Evolutionary conservation across 2,888 invertebrate species (phyloP).

Genomic region (Hybos culiciformis): DNA sequence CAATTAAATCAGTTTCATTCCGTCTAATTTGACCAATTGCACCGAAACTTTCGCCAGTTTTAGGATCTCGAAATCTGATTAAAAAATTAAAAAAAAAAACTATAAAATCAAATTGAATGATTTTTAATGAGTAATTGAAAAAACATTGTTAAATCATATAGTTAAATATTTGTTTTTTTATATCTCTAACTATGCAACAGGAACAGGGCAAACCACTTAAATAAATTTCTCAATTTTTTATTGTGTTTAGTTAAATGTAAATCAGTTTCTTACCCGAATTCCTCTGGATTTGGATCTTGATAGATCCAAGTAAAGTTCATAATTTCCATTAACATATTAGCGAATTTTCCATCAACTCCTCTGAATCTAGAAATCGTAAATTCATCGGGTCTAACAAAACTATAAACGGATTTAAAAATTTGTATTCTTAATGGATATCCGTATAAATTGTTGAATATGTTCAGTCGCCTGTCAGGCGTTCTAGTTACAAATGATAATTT

Average conservation of each 20-base stretch:
- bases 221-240: too few species aligned
- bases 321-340: slow-evolving; percentile 21
- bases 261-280: slow-evolving; percentile 25
- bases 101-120: background rate
- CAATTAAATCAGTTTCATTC: slow-evolving; percentile 28
- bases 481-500: too few species aligned
- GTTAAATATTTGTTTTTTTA: background rate
- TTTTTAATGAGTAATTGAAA: background rate
- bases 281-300: slow-evolving; percentile 23
- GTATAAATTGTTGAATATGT: slow-evolving; percentile 25
- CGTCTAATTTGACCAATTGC: slow-evolving; percentile 29
- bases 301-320: slow-evolving; percentile 25
- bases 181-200: too few species aligned
- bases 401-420: slow-evolving; percentile 29
- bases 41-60: slow-evolving; percentile 31
- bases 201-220: too few species aligned
- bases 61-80: slow-evolving; percentile 24
- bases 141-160: background rate
- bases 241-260: too few species aligned
- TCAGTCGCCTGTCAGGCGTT: too few species aligned
- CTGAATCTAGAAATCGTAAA: slow-evolving; percentile 11
- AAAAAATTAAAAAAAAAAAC: slow-evolving; percentile 7
- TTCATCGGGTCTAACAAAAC: slow-evolving; percentile 18
- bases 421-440: slow-evolving; percentile 28
- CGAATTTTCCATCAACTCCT: slow-evolving; percentile 27